These are phyloP conservation scores for Clanis bilineata DNA, from an alignment of 2,888 invertebrate species.

Conservation along the genomic window DNA sequence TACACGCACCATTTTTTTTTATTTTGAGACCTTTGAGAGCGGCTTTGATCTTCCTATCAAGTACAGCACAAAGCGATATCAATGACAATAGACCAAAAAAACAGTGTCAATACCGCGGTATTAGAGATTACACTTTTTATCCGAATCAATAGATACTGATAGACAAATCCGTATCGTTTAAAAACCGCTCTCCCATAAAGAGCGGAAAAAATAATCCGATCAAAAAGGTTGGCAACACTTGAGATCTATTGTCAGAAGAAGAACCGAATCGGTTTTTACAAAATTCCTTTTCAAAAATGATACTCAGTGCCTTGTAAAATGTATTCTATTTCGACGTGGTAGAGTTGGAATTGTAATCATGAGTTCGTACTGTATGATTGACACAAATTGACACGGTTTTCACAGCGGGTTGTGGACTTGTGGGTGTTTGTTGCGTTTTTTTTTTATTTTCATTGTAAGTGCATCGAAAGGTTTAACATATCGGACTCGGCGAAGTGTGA, in stretches of 20 bases:
- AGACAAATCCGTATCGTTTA: conserved; percentile 18
- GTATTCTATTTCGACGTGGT: background rate
- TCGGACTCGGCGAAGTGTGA: conserved; percentile 55
- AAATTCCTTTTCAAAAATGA: background rate
- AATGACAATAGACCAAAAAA: conserved; percentile 1
- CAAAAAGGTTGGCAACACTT: conserved; percentile 26
- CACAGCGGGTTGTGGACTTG: conserved; percentile 22
- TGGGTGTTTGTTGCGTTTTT: conserved; percentile 32
- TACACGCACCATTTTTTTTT: no score
- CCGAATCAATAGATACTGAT: conserved; percentile 1
- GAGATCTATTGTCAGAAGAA: conserved; percentile 13
- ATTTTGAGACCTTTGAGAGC: background rate
- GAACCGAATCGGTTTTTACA: conserved; percentile 18
- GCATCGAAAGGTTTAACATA: conserved; percentile 43
- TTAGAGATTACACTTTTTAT: background rate
- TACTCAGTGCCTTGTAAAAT: background rate
- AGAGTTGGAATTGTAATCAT: background rate
- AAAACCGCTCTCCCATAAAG: conserved; percentile 28
- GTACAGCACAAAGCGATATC: background rate
- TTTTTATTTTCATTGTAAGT: conserved; percentile 37
- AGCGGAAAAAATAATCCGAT: conserved; percentile 28
- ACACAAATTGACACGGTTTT: conserved; percentile 32
- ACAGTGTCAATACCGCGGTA: background rate
- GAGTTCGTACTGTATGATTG: conserved; percentile 18
- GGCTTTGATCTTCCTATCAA: background rate